Percentiles rank a stretch among this genome's conserved stretches.
Evolutionary conservation across 2,113 vertebrate genomes (phyloP).

Genomic region (Corydoras sp.): DNA sequence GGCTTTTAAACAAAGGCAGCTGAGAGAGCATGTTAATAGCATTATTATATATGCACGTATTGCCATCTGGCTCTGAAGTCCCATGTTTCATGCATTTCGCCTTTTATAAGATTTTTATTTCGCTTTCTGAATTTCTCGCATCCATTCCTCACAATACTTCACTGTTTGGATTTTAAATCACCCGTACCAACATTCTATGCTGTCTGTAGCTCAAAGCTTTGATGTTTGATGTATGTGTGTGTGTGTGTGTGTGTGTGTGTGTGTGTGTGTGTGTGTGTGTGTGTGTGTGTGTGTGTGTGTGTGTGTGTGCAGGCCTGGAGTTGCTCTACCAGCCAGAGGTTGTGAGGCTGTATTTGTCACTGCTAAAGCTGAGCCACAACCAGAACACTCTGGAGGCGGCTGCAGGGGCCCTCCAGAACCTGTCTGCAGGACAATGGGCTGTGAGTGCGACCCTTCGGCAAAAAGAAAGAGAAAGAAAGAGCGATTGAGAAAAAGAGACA

Average conservation of each 20-base stretch:
- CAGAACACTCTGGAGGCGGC: slow-evolving; percentile 95
- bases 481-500: neutral
- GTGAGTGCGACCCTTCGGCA: slow-evolving; percentile 52
- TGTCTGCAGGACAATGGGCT: slow-evolving; percentile 90
- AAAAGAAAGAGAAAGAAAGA: neutral
- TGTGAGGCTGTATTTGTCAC: slow-evolving; percentile 89
- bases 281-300: slow-evolving; percentile 26
- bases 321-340: slow-evolving; percentile 95
- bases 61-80: neutral
- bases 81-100: neutral
- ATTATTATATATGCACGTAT: neutral
- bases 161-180: slow-evolving; percentile 17
- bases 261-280: slow-evolving; percentile 11
- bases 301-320: slow-evolving; percentile 76
- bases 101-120: neutral
- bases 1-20: slow-evolving; percentile 10
- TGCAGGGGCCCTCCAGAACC: slow-evolving; percentile 91
- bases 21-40: slow-evolving; percentile 7
- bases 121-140: slow-evolving; percentile 8
- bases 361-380: slow-evolving; percentile 93
- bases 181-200: neutral
- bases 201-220: slow-evolving; percentile 21
- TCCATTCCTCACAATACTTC: slow-evolving; percentile 14
- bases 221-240: slow-evolving; percentile 15
- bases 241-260: slow-evolving; percentile 29